These are phyloP conservation scores for Saccostrea cuccullata DNA, from an alignment of 1,140 invertebrate genomes.

Conservation along the genomic window DNA sequence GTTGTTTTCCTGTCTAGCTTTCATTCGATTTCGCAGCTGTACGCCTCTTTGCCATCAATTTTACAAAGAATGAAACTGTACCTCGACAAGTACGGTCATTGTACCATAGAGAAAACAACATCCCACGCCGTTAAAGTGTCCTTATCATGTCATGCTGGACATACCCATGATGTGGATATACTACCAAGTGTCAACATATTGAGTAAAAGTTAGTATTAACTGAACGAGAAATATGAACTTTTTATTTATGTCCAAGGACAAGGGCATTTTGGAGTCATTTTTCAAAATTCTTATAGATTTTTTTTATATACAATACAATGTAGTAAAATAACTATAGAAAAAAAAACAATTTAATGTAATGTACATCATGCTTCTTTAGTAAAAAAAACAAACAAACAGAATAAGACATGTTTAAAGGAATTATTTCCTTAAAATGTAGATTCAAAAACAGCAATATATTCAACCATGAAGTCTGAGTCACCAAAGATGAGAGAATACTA, in stretches of 20 bases:
- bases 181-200: constrained; percentile 23
- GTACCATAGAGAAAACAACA: neutral
- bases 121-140: neutral
- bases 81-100: neutral
- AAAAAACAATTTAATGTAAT: no score
- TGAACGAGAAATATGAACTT: no score
- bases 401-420: no score
- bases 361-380: no score
- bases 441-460: no score
- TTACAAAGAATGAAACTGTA: neutral
- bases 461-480: neutral
- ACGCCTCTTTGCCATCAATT: neutral
- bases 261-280: no score
- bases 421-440: no score
- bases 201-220: neutral
- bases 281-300: no score
- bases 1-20: constrained; percentile 16
- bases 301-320: no score
- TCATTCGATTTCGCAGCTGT: neutral
- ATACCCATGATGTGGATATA: constrained; percentile 29
- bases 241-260: no score
- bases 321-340: no score
- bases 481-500: neutral
- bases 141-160: constrained; percentile 14
- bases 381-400: no score